Conservation (phyloP, 1,140 invertebrate genomes). For the Dolichoris vasculosae region DNA sequence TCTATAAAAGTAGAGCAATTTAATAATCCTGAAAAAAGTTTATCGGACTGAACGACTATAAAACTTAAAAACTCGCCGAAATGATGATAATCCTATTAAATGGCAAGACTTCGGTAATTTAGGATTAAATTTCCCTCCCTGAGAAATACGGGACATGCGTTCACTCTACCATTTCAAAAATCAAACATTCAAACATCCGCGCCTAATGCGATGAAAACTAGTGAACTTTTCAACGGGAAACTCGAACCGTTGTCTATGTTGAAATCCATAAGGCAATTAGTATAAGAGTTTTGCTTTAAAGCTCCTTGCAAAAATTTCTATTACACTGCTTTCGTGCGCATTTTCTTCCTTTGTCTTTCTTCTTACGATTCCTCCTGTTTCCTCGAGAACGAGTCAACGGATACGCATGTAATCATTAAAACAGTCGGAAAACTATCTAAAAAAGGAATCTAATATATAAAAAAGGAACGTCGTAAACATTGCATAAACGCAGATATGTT, state of each 20-base stretch:
- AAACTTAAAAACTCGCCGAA: constrained; percentile 22
- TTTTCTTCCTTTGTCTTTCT: not conserved
- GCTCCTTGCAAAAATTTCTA: not conserved
- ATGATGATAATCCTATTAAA: constrained; percentile 39
- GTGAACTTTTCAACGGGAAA: not conserved
- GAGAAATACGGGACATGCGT: not conserved
- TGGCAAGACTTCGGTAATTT: constrained; percentile 8
- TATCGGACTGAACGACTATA: not conserved
- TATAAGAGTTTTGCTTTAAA: constrained; percentile 17
- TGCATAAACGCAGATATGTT: not conserved
- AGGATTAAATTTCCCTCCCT: constrained; percentile 22
- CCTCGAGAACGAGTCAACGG: not conserved
- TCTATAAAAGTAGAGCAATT: not conserved
- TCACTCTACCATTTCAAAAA: not conserved
- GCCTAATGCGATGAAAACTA: not conserved
- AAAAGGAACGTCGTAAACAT: not conserved
- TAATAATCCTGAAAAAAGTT: constrained; percentile 28
- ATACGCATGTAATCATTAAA: not conserved
- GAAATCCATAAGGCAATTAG: constrained; percentile 9
- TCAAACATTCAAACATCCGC: not conserved
- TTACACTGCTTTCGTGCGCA: not conserved
- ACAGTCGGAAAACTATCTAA: not conserved
- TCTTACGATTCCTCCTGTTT: not conserved
- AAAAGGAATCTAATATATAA: not conserved
- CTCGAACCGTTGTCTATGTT: not conserved